Percentiles rank a stretch among this genome's conserved stretches.
phyloP scores from a whole-genome alignment of 92 coral and sea anemone species.

The Montipora capitata region DNA sequence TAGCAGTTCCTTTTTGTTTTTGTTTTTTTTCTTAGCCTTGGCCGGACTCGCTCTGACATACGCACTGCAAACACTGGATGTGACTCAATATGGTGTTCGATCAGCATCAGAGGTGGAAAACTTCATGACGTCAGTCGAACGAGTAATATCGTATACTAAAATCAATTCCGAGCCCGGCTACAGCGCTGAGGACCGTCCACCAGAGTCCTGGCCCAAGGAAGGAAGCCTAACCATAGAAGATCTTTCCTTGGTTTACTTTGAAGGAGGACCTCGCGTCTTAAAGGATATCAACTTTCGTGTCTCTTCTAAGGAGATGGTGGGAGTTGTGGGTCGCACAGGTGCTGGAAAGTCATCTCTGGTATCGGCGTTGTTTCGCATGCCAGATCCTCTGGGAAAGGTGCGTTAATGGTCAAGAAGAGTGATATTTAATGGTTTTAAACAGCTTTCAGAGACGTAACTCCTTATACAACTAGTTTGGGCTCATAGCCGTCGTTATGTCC shows the following conservation, averaged over 20 bases:
- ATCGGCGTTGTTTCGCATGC: constrained; percentile 41
- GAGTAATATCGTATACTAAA: constrained; percentile 10
- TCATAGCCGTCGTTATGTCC: too few relatives aligned
- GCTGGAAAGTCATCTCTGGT: constrained; percentile 45
- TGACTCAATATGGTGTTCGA: constrained; percentile 3
- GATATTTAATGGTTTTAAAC: too few relatives aligned
- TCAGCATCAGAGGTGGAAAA: constrained; percentile 18
- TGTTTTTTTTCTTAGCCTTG: constrained; percentile 33
- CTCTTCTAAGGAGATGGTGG: constrained; percentile 38
- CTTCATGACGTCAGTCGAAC: constrained; percentile 34
- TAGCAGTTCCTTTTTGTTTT: too few relatives aligned
- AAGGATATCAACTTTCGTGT: background rate
- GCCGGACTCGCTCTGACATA: constrained; percentile 54
- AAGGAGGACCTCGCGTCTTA: constrained; percentile 1
- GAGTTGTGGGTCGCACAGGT: constrained; percentile 43
- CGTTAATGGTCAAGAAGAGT: too few relatives aligned
- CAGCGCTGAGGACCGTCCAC: constrained; percentile 8
- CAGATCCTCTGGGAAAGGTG: constrained; percentile 40
- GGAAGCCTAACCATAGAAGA: constrained; percentile 13
- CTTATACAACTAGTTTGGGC: too few relatives aligned
- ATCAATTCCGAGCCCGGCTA: constrained; percentile 33
- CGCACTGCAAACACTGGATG: constrained; percentile 9
- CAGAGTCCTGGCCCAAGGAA: constrained; percentile 15
- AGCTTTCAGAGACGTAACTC: too few relatives aligned
- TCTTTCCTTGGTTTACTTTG: constrained; percentile 10